Percentiles rank a stretch among this genome's conserved stretches.
phyloP scores from a whole-genome alignment of 2,797 vertebrate species.

The Chloroceryle inda region DNA sequence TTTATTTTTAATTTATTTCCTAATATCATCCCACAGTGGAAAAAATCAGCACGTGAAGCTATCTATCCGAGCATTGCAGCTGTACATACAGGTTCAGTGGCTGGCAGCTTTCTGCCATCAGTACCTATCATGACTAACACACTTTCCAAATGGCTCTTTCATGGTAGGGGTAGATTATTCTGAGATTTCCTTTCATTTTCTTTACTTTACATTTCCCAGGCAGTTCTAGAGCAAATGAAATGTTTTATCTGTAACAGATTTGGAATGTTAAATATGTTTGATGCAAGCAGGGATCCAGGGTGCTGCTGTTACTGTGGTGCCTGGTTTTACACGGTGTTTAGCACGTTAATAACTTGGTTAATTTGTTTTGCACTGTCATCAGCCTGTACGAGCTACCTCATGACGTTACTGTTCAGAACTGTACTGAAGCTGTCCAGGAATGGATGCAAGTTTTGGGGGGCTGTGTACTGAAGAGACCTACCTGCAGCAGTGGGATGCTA shows the following conservation, averaged over 20 bases:
- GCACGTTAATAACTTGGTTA: conserved; percentile 49
- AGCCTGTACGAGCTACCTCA: neutral
- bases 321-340: neutral
- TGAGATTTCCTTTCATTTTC: neutral
- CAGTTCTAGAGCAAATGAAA: neutral
- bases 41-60: neutral
- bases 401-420: neutral
- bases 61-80: neutral
- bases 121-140: neutral
- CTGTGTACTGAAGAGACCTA: neutral
- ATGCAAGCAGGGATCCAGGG: neutral
- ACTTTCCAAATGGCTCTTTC: neutral
- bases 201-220: neutral
- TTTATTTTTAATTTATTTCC: neutral
- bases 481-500: neutral
- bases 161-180: neutral
- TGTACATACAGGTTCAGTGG: neutral
- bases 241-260: neutral
- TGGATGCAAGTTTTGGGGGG: fast-evolving
- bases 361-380: conserved; percentile 10
- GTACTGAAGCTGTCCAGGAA: neutral
- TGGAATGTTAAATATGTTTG: neutral
- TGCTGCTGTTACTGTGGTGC: conserved; percentile 18
- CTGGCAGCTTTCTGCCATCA: neutral
- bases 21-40: neutral